Conservation (phyloP, 2,797 vertebrate genomes). For the Phyllotis vaccarum region DNA sequence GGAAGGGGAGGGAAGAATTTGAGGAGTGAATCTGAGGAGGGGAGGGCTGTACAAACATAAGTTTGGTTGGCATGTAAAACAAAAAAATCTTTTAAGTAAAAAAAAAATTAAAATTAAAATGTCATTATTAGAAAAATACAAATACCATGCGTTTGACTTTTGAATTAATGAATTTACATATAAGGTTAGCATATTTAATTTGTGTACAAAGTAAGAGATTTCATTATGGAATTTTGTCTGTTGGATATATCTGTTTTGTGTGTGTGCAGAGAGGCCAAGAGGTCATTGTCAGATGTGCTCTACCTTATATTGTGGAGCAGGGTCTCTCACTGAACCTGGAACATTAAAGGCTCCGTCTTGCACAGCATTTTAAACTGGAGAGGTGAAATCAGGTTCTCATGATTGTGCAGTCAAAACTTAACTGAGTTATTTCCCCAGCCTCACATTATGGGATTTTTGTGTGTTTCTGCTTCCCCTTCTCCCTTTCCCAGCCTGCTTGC, state of each 20-base stretch:
- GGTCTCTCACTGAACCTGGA: not conserved
- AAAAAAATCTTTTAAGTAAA: too few species aligned
- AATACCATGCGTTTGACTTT: not conserved
- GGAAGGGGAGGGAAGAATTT: too few species aligned
- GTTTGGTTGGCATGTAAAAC: too few species aligned
- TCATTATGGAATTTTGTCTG: not conserved
- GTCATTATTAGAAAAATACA: not conserved
- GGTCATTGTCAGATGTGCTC: not conserved
- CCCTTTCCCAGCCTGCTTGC: not conserved
- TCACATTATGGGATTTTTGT: not conserved
- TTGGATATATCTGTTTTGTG: not conserved
- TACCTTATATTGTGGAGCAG: not conserved
- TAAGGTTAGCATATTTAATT: not conserved
- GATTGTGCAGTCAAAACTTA: not conserved
- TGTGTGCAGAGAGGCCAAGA: not conserved
- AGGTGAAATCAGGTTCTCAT: not conserved
- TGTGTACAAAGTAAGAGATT: not conserved
- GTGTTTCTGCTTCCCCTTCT: not conserved
- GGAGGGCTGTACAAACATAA: too few species aligned
- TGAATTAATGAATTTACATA: not conserved
- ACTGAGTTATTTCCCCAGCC: not conserved
- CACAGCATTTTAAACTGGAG: too few species aligned
- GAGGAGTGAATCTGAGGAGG: too few species aligned
- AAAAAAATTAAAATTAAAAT: too few species aligned
- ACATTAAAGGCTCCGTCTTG: not conserved